Evolutionary conservation across 1,140 invertebrate species (phyloP).

Genomic region (Drosophila busckii): DNA sequence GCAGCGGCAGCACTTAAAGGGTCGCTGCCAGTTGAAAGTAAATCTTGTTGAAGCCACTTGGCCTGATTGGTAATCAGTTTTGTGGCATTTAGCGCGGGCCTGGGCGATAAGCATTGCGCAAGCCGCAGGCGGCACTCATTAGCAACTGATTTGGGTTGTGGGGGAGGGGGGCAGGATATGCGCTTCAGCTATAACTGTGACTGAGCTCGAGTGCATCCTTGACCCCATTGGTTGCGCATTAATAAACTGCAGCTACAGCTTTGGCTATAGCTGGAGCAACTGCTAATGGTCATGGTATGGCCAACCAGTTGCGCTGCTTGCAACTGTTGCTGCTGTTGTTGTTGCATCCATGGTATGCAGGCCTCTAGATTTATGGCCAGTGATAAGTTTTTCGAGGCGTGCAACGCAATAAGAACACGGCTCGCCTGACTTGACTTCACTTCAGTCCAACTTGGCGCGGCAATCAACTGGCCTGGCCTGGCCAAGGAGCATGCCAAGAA

Average conservation of each 20-base stretch:
- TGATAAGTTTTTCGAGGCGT: conserved; percentile 74
- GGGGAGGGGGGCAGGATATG: conserved; percentile 31
- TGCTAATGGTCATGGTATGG: conserved; percentile 69
- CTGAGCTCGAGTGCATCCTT: conserved; percentile 49
- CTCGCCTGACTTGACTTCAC: conserved; percentile 4
- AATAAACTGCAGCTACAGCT: conserved; percentile 51
- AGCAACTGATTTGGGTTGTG: conserved; percentile 31
- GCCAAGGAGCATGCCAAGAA: conserved; percentile 64
- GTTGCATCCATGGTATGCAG: conserved; percentile 28
- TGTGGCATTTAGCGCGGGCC: conserved; percentile 32
- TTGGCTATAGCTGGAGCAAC: conserved; percentile 33
- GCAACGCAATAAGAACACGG: conserved; percentile 64
- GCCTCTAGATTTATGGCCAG: conserved; percentile 64
- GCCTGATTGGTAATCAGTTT: conserved; percentile 67
- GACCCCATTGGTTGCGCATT: conserved; percentile 62
- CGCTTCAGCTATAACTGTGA: background rate
- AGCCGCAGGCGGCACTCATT: conserved; percentile 47
- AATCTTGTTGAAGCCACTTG: conserved; percentile 55
- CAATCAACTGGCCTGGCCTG: conserved; percentile 43
- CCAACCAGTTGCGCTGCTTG: conserved; percentile 53
- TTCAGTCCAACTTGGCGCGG: conserved; percentile 32
- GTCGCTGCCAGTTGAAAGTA: conserved; percentile 62
- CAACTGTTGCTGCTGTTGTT: conserved; percentile 22
- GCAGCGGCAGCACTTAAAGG: conserved; percentile 44
- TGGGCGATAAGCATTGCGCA: conserved; percentile 30